phyloP scores from a whole-genome alignment of 2,888 invertebrate genomes.

The Tortrix viridana region DNA sequence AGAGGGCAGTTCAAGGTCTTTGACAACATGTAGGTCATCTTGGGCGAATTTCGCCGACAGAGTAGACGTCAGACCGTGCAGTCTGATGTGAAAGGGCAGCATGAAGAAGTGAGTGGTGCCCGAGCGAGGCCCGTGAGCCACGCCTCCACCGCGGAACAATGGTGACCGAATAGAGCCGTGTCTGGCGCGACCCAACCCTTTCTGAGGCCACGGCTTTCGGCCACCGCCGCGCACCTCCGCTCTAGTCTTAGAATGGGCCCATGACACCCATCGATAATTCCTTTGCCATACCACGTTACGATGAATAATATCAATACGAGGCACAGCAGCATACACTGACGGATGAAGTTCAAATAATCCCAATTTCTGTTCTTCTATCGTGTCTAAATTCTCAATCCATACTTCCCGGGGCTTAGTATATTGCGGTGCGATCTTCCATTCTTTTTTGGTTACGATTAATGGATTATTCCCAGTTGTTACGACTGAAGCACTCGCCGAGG shows the following conservation, averaged over 20 bases:
- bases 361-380: conserved; percentile 89
- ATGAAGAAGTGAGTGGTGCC: conserved; percentile 97
- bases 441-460: conserved; percentile 66
- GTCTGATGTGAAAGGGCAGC: conserved; percentile 91
- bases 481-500: conserved; percentile 50
- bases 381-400: conserved; percentile 94
- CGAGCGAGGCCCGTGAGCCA: conserved; percentile 95
- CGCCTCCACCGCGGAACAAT: conserved; percentile 92
- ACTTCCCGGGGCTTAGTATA: conserved; percentile 89
- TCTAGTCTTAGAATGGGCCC: conserved; percentile 90
- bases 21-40: conserved; percentile 96
- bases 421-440: conserved; percentile 78
- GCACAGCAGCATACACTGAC: conserved; percentile 91
- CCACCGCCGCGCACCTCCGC: conserved; percentile 96
- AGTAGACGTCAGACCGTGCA: conserved; percentile 92
- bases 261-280: conserved; percentile 92
- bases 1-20: conserved; percentile 92
- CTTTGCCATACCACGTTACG: conserved; percentile 94
- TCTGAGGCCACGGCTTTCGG: conserved; percentile 98
- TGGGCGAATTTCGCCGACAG: conserved; percentile 97
- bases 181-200: conserved; percentile 94
- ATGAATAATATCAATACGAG: conserved; percentile 94
- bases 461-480: conserved; percentile 46
- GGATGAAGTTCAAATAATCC: conserved; percentile 96
- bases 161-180: conserved; percentile 97